Base-by-base conservation (phyloP, 2,113 vertebrate species). In the Brevimyrus niger region DNA sequence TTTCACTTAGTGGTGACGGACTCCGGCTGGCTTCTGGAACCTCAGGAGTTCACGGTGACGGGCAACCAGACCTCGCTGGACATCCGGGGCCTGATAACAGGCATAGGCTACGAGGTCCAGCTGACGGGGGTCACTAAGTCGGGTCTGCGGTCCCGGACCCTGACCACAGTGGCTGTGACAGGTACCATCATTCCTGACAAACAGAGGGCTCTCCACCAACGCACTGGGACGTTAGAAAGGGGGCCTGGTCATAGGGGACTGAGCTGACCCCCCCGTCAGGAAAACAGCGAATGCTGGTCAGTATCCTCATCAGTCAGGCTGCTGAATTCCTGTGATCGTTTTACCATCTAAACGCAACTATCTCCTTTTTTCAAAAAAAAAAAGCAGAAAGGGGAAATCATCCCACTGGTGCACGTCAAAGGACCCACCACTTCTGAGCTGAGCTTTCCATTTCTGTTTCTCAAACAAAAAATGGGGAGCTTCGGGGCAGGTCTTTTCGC, bases 21-120 rank as follows among this genome's bases (percentile, higher is more conserved):
- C 94, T 98, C 97, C 86, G 98, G 98, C 92, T 97, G 96, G 96
- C 97, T 99, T 94, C 96, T 99, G 97, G 96, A 98, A 94, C 97
- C 98, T 91, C 97, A 98, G 93, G 93, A 95, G 92, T 94, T 94
- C 92, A 91, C 91, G 69, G 94, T 96, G 55, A 93, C 94, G 2
- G 95, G 95, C 90, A 95, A 95, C 93, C 94, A 95, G 92, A 94
- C 90, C 88, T 91, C 93, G 83, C 92, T 96, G 93, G 94, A 96
- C 90, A 91, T 96, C 91, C 92, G 94, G 94, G 95, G 96, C 90
- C 95, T 96, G 92, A 96, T 96, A 89, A 96, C 96, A n/a, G 95
- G 96, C 91, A 96, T 96, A 92, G 96, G 95, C 94, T 96, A 96
- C 95, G 95, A 96, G 94, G 93, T 96, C 94, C 93, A 95, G 93